phyloP scores from a whole-genome alignment of 2,113 vertebrate species.

The Lophura nycthemera region DNA sequence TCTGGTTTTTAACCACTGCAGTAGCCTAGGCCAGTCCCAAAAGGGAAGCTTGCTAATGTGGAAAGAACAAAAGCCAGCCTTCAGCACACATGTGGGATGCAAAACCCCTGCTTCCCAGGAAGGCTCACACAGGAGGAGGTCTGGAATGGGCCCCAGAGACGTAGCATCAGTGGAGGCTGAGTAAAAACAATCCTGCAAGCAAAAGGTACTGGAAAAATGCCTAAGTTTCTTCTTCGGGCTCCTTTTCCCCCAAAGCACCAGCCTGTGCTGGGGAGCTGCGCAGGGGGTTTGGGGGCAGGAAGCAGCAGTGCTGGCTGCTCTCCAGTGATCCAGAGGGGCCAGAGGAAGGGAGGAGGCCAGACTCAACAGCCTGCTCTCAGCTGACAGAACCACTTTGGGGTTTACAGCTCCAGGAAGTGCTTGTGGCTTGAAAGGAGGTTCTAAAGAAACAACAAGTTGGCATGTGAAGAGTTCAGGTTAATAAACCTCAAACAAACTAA shows the following conservation, averaged over 20 bases:
- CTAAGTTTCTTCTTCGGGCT: neutral
- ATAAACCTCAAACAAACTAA: neutral
- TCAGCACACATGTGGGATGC: neutral
- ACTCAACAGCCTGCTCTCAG: neutral
- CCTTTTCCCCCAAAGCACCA: neutral
- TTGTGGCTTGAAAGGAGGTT: neutral
- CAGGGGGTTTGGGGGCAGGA: neutral
- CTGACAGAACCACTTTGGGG: neutral
- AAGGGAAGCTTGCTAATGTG: neutral
- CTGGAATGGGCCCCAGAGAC: neutral
- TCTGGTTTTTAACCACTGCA: neutral
- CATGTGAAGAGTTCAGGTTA: neutral
- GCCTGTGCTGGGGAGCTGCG: neutral
- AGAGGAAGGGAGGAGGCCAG: neutral
- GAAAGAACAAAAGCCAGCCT: neutral
- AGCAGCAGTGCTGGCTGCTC: rapidly evolving
- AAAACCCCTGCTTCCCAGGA: neutral
- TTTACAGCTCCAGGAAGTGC: neutral
- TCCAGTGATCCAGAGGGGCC: neutral
- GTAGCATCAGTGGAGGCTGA: neutral
- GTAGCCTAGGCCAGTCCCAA: neutral
- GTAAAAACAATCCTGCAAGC: neutral
- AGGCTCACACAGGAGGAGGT: neutral
- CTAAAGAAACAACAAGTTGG: neutral
- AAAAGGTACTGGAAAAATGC: neutral